phyloP scores from a whole-genome alignment of 2,797 vertebrate genomes.

The Lophura swinhoii region DNA sequence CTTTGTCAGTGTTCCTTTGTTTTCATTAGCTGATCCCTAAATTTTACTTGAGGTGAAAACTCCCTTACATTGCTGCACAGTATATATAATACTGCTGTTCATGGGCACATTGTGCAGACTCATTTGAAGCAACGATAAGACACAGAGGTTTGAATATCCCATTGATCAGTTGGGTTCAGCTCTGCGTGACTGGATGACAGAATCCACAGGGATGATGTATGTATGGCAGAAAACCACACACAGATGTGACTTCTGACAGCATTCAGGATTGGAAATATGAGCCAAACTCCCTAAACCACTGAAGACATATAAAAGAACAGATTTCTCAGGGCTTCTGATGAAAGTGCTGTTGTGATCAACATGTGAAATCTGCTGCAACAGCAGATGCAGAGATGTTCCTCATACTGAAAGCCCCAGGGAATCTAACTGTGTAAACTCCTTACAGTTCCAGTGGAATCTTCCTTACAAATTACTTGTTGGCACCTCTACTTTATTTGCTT shows the following conservation, averaged over 20 bases:
- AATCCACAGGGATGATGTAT: neutral
- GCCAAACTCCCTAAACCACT: neutral
- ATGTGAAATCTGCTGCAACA: neutral
- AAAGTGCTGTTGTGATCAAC: neutral
- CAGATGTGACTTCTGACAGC: neutral
- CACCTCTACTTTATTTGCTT: slow-evolving; percentile 2
- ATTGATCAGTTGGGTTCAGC: neutral
- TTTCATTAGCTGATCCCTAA: neutral
- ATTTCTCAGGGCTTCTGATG: neutral
- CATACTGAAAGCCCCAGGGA: neutral
- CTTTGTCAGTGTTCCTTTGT: neutral
- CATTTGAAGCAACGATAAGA: neutral
- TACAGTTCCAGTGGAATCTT: neutral
- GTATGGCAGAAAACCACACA: neutral
- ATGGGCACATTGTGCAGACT: neutral
- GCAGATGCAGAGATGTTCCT: neutral
- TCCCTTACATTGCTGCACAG: neutral
- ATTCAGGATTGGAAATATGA: neutral
- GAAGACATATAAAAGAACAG: neutral
- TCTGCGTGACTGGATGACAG: fast-evolving
- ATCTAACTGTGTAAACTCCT: neutral
- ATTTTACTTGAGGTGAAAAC: neutral
- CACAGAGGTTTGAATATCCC: neutral
- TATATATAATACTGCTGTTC: neutral
- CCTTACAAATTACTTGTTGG: neutral